Evolutionary conservation across 2,888 invertebrate genomes (phyloP), one percentile per base, ranked within the genome.

Genomic region (Synergus gifuensis): DNA sequence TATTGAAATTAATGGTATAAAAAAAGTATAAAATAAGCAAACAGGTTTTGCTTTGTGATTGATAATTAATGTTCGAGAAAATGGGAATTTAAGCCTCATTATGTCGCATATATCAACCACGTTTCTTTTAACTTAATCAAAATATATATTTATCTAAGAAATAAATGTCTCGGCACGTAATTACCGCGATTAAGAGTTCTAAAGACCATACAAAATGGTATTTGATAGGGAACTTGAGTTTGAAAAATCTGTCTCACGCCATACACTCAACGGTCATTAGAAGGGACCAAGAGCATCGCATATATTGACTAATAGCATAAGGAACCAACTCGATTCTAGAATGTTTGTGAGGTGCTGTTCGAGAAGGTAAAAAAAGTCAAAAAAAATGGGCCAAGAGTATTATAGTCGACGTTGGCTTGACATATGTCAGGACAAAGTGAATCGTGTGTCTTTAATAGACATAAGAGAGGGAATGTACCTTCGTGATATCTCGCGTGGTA

Each of bases 361-460:
- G 40, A 67, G 40, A 44, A n/a, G 4, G 67, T n/a, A 11, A 11
- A 22, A 42, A 14, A 18, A 14, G 8, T 79, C n/a, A 16, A 44
- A 40, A 18, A 18, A 18, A 58, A 16, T 40, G 78, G 60, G 28
- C 79, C 82, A 82, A 79, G 60, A 80, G 84, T 80, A 83, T 82
- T 77, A 79, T 16, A 49, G 78, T 83, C 79, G 83, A 69, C 87
- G 88, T 89, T 89, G 90, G 89, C 89, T 88, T 90, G 90, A 90
- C 91, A 90, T 90, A 89, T 91, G 90, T 90, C 90, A 89, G 88
- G 84, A 86, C 79, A 78, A 80, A 80, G 82, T 81, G 78, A 81
- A 78, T 82, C 66, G 62, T 79, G 76, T 80, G 46, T 18, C 22
- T 60, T 22, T 60, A 60, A 60, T 22, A 60, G 60, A 22, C 11